Evolutionary conservation across 2,113 vertebrate genomes (phyloP), one percentile per base, ranked within the genome.

Genomic region (Sakesphorus luctuosus): DNA sequence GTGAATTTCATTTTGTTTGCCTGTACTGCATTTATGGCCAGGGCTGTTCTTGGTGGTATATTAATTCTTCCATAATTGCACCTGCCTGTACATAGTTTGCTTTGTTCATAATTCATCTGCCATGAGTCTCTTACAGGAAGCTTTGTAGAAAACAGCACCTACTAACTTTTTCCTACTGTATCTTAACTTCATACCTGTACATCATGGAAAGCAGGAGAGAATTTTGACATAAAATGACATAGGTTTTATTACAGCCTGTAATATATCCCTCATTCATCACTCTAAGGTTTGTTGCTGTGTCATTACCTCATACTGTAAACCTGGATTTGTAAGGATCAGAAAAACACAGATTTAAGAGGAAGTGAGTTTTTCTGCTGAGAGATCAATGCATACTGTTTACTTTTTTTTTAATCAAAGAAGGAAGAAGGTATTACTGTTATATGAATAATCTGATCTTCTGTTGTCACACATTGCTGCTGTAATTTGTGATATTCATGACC

Each of bases 401-500:
- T 21, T 80, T 65, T 78, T 36, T 55, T 46, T 13, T 80, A 69
- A 66, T 77, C 59, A 35, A 87, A 84, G 18, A 26, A 87, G 44
- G 61, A 81, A 84, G 44, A 43, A 73, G 26, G 19, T 80, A 38
- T 78, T 93, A 56, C 33, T 78, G 21, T 83, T 87, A 8, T 6
- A 43, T 26, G 67, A 87, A 83, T 84, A 65, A 77, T 92, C 49
- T 87, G 73, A 62, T 88, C 40, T 55, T 88, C 67, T 83, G 52
- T 95, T 89, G 49, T 68, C 79, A 78, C 81, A 90, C 26, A 8
- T 55, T 87, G 72, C 83, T 84, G 66, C 66, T 31, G 4, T 91
- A 73, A 84, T 92, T 90, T 91, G 38, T 91, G 69, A 86, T 94
- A 92, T 68, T 94, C 61, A n/a, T 72, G 52, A 61, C 38, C 29